Base-by-base conservation (phyloP, 2,797 vertebrate species). In the Etheostoma nigrum region DNA sequence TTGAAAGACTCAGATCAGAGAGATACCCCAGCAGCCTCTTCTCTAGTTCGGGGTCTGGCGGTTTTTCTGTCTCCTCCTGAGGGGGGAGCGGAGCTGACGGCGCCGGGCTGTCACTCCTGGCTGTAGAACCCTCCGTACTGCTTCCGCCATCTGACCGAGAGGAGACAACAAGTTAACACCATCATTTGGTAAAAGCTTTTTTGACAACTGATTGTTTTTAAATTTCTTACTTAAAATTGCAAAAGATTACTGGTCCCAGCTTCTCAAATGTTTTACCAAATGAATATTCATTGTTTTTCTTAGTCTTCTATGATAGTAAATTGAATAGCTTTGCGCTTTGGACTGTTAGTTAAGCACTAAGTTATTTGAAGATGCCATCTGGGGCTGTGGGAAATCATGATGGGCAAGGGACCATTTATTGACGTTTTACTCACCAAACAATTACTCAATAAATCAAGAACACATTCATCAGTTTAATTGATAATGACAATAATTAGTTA, bases 31-130 rank as follows among this genome's bases (percentile, higher is more conserved):
- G 92, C 72, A 98, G 92, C 67, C 93, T 96, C 84, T 95, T 97
- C 90, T 98, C 97, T 65, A 98, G 92, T 42, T 97, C 96, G 0
- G 97, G 97, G 81, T 98, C 96, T 2, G 96, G 96, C 3, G 95
- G 96, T 70, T 96, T 93, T 60, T 97, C 96, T 0, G 90, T 92
- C 70, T 88, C 92, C 83, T 90, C 93, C 75, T 91, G 95, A 44
- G 91, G 84, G 7, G 84, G 83, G 61, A 85, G 84, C 2, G 92
- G 89, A 9, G 94, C 71, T 0, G 90, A 85, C 0, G 96, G 96
- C 30, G 95, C 95, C 0, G 97, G 97, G 67, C 97, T 98, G 80
- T 98, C 97, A 63, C 97, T 98, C 62, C 97, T 94, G 14, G 90
- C 90, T 6, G 95, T 71, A 6, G 92, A 89, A 9, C 91, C 89